phyloP scores from a whole-genome alignment of 2,113 vertebrate genomes.

The Lophura nycthemera region DNA sequence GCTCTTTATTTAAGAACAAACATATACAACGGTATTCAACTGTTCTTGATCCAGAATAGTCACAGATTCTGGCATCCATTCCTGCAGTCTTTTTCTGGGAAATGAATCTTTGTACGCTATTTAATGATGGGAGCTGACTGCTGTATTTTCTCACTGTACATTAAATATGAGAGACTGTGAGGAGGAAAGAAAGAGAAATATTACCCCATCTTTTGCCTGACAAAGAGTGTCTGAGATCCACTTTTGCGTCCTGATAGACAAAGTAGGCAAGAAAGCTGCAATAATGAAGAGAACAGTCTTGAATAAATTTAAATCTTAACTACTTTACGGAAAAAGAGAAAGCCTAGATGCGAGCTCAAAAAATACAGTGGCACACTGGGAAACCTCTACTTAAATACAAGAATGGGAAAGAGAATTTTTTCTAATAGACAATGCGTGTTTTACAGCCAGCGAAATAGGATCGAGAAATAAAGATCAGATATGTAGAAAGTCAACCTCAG shows the following conservation, averaged over 20 bases:
- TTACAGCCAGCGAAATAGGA: not conserved
- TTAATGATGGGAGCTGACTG: not conserved
- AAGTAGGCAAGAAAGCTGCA: not conserved
- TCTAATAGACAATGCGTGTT: not conserved
- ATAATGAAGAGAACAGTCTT: not conserved
- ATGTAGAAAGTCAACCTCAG: not conserved
- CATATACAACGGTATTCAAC: not conserved
- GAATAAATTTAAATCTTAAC: not conserved
- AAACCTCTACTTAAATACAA: not conserved
- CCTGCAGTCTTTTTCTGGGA: not conserved
- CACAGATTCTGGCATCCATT: not conserved
- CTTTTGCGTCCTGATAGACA: not conserved
- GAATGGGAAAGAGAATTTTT: not conserved
- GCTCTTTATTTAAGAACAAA: not conserved
- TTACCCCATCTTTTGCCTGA: not conserved
- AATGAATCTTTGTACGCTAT: not conserved
- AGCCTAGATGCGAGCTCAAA: not conserved
- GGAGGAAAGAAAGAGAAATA: not conserved
- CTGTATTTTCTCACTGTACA: not conserved
- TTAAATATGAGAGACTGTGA: not conserved
- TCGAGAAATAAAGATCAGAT: not conserved
- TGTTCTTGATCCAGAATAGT: slow-evolving; percentile 27
- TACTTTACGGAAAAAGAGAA: not conserved
- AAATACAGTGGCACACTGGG: fast-evolving
- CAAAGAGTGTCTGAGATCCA: not conserved